Evolutionary conservation across 2,797 vertebrate genomes (phyloP), one percentile per base, ranked within the genome.

Genomic region (Caiman crocodilus): DNA sequence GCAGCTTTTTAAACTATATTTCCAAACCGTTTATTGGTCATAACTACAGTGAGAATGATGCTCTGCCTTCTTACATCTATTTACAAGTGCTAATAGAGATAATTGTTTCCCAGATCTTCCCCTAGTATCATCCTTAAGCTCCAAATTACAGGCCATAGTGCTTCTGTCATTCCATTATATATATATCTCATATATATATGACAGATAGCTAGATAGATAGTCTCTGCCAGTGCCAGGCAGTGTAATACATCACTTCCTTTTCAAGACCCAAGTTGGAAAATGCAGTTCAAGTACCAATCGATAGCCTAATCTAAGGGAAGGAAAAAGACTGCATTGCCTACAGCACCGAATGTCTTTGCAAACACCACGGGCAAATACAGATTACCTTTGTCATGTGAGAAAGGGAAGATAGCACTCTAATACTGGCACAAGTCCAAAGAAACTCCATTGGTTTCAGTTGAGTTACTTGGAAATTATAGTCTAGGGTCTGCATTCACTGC

Each of bases 261-360:
- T 5, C 4, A 35, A 7, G 35, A 26, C 9, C 69, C 69, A 73
- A 42, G 50, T 3, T 73, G 23, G 35, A 50, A 73, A 73, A 50
- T 50, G 13, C 50, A 42, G 42, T 10, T 42, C 42, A 42, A 42
- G 42, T 42, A 42, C 42, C 42, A 42, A 86, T 55, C 58, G 23
- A 16, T 17, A 50, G 14, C 21, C 30, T 30, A 4, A 28, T 32
- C 58, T 74, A 82, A 73, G 63, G 14, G 12, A 11, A 30, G 20
- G 0, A 0, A 17, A 14, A 42, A 61, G 30, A 63, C 7, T 17
- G 57, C 23, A 7, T 2, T 32, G 2, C 21, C 69, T 20, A 14
- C 4, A 30, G 6, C 8, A 50, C 42, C 26, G 42, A 20, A 23
- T 75, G 7, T 14, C 12, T 71, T 35, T n/a, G 17, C 76, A 79